These are phyloP conservation scores for Strigamia maritima DNA, from an alignment of 2,888 invertebrate species.

Conservation along the genomic window DNA sequence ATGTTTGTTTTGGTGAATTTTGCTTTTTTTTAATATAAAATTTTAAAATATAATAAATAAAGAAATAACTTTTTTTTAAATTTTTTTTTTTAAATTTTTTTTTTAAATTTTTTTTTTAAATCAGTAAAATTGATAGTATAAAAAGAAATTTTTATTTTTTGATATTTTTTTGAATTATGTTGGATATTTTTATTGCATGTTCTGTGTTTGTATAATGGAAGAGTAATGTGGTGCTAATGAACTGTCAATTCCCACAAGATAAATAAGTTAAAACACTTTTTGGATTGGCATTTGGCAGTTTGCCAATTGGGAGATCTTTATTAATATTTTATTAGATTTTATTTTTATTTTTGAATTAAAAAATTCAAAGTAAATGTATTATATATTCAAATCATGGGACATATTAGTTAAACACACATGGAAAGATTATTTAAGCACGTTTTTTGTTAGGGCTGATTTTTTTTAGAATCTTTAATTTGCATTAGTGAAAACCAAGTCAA, in stretches of 20 bases:
- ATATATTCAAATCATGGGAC: background rate
- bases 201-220: slow-evolving; percentile 5
- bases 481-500: too few species aligned
- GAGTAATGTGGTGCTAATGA: slow-evolving; percentile 20
- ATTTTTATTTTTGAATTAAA: background rate
- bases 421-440: too few species aligned
- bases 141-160: background rate
- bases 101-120: background rate
- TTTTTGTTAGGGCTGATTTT: too few species aligned
- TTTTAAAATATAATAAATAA: background rate
- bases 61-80: background rate
- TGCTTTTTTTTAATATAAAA: background rate
- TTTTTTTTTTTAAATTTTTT: background rate
- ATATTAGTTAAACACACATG: too few species aligned
- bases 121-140: too few species aligned
- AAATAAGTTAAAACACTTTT: slow-evolving; percentile 14
- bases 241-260: slow-evolving; percentile 7
- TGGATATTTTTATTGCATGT: background rate
- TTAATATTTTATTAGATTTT: slow-evolving; percentile 9
- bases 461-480: too few species aligned
- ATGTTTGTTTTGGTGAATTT: background rate
- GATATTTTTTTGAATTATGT: background rate
- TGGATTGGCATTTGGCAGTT: background rate
- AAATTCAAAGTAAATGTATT: background rate
- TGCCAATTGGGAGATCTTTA: background rate